Conservation (phyloP, 2,888 invertebrate species). For the Lithophane ornitopus region DNA sequence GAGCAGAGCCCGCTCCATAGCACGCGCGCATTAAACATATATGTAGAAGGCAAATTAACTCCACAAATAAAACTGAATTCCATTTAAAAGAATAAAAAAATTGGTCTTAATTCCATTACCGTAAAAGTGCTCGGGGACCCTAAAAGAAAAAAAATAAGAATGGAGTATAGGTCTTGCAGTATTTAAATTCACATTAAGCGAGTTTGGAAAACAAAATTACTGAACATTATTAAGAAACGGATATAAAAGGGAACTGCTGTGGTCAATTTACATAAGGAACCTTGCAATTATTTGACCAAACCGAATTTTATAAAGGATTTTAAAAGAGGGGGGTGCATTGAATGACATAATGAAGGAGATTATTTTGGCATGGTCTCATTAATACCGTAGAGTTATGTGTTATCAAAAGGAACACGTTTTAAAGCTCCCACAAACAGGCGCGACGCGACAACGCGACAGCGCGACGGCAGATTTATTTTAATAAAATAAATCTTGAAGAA, state of each 20-base stretch:
- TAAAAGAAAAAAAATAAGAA: constrained; percentile 43
- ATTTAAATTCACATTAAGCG: constrained; percentile 76
- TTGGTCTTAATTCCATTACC: neutral
- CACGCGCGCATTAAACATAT: too few species aligned
- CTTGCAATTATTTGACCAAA: constrained; percentile 14
- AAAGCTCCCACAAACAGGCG: too few species aligned
- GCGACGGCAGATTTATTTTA: too few species aligned
- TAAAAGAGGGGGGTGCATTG: too few species aligned
- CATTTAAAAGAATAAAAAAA: neutral
- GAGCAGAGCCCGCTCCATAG: too few species aligned
- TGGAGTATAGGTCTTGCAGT: constrained; percentile 59
- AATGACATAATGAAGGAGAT: too few species aligned
- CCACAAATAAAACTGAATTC: neutral
- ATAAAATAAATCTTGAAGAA: too few species aligned
- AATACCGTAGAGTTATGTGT: too few species aligned
- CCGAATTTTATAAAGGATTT: neutral
- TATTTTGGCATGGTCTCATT: too few species aligned
- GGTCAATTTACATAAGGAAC: constrained; percentile 34
- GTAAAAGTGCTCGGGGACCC: constrained; percentile 27
- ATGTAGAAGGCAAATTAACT: neutral
- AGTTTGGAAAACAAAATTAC: constrained; percentile 70
- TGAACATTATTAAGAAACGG: constrained; percentile 54
- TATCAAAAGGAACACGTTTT: too few species aligned
- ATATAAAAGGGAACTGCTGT: constrained; percentile 39
- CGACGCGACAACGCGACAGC: too few species aligned